phyloP scores from a whole-genome alignment of 2,113 vertebrate species.

The Patagioenas fasciata region DNA sequence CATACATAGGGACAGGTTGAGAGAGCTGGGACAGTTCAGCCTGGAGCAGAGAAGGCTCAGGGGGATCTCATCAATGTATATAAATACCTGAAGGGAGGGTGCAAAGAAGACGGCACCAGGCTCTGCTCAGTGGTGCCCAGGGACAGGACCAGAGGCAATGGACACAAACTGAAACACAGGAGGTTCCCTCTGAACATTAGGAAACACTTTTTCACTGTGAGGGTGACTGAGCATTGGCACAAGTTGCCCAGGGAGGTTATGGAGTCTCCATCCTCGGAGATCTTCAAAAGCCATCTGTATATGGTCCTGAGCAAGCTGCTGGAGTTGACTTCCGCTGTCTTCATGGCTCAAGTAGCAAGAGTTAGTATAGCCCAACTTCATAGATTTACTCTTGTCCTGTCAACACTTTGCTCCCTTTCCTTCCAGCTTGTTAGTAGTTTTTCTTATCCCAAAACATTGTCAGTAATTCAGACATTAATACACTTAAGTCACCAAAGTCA shows the following conservation, averaged over 20 bases:
- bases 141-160: too few relatives aligned
- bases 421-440: background rate
- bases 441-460: background rate
- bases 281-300: background rate
- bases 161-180: too few relatives aligned
- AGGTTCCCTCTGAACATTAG: too few relatives aligned
- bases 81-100: background rate
- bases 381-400: background rate
- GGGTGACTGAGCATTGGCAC: accelerated
- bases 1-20: background rate
- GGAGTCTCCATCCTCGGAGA: background rate
- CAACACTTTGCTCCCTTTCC: background rate
- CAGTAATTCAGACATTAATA: background rate
- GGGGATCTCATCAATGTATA: accelerated
- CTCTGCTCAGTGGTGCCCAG: too few relatives aligned
- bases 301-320: background rate
- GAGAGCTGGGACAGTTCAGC: background rate
- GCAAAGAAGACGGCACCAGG: too few relatives aligned
- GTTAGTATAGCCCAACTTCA: background rate
- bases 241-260: background rate
- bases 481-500: background rate
- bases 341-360: background rate
- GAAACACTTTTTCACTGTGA: background rate
- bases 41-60: background rate
- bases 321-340: background rate